A percentile compares a stretch with the other conserved stretches of the same genome.
phyloP scores from a whole-genome alignment of 35 echinoderm and acorn worm genomes.

The Lytechinus pictus region DNA sequence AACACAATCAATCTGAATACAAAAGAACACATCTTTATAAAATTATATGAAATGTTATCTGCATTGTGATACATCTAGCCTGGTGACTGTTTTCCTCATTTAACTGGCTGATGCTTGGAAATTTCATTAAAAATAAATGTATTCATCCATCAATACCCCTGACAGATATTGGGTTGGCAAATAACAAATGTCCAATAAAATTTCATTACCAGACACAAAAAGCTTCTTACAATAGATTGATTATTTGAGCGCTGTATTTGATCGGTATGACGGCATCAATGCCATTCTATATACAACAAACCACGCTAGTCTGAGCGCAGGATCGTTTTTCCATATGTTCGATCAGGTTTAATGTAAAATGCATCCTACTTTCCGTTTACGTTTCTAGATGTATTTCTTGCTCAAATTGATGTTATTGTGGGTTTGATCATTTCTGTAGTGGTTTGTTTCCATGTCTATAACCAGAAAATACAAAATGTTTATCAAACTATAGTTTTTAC shows the following conservation, averaged over 20 bases:
- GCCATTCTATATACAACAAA: background rate
- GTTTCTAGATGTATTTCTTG: background rate
- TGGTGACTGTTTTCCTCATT: background rate
- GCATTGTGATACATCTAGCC: background rate
- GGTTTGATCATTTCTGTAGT: background rate
- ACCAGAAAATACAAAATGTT: too few species aligned
- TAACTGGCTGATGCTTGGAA: background rate
- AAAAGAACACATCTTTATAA: background rate
- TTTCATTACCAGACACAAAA: constrained; percentile 14
- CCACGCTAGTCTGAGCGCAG: background rate
- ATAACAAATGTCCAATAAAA: background rate
- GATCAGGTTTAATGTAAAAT: background rate
- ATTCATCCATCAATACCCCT: background rate
- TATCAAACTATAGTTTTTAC: too few species aligned
- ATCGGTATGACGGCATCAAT: background rate
- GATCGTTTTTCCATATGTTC: background rate
- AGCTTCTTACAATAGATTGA: background rate
- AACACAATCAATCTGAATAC: background rate
- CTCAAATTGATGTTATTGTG: background rate
- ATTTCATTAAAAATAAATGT: constrained; percentile 9
- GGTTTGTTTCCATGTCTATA: background rate
- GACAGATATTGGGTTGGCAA: background rate
- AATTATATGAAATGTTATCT: background rate
- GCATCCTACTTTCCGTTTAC: background rate
- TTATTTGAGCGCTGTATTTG: background rate